Percentiles rank a stretch among this genome's conserved stretches.
These are phyloP conservation scores for Parazoanthus atlanticus DNA, from an alignment of 92 coral and sea anemone genomes.

Conservation along the genomic window DNA sequence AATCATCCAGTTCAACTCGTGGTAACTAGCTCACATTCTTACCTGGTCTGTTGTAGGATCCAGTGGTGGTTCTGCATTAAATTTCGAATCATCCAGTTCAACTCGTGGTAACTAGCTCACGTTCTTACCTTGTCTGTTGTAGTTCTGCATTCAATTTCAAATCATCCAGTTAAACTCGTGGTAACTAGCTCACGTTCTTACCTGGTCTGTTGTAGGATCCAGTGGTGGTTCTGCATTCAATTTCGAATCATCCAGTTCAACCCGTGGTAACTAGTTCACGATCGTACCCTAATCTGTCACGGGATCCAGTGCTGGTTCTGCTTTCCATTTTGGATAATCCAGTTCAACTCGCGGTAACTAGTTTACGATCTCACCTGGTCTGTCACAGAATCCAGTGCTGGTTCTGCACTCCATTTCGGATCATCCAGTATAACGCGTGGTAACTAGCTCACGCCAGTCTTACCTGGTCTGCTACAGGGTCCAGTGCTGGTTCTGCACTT, in stretches of 20 bases:
- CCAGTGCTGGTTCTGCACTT: conserved; percentile 76
- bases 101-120: no score
- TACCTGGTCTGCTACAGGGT: conserved; percentile 38
- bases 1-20: no score
- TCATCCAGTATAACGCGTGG: no score
- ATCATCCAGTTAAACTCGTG: no score
- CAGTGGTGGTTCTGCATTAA: conserved; percentile 28
- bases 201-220: conserved; percentile 3
- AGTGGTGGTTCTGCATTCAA: conserved; percentile 30
- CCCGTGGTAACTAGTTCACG: no score
- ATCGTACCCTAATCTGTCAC: conserved; percentile 41
- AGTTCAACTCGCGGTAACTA: no score
- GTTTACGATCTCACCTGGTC: conserved; percentile 30
- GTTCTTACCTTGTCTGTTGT: conserved; percentile 28
- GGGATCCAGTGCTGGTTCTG: conserved; percentile 33
- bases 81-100: no score
- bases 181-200: neutral
- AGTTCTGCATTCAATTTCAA: no score
- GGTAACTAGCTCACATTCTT: neutral
- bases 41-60: conserved; percentile 22
- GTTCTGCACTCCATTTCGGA: no score
- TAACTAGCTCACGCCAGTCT: neutral
- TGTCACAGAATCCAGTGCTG: no score
- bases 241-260: no score
- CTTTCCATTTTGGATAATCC: no score